Evolutionary conservation across 2,113 vertebrate species (phyloP), one percentile per base, ranked within the genome.

Genomic region (Platichthys stellatus): DNA sequence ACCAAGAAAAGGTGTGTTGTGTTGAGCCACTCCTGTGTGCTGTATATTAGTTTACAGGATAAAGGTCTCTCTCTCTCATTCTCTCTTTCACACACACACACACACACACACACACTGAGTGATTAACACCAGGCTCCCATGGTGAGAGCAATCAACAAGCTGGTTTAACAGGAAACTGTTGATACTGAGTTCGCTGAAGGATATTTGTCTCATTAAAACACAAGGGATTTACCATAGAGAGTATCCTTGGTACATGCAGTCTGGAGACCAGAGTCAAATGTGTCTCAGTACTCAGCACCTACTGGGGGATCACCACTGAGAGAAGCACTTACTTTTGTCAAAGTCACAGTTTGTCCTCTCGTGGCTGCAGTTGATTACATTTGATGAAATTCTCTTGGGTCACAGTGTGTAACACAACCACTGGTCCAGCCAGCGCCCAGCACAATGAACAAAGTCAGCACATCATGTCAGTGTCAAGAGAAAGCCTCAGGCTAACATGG

Each of bases 71-170:
- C 11, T 47, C 12, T 47, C 45, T 17, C 12, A 4, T 14, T 47
- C 15, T 47, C 45, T 47, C 35, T 38, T 31, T 31, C 31, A 31
- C 38, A 40, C 38, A 40, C 38, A 17, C 45, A 47, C 14, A 47
- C 45, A 47, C 45, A 47, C 45, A 47, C 45, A 47, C 45, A 47
- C 12, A n/a, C 51, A 53, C 53, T n/a, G 8, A 54, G 17, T 23
- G 26, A 72, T 74, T 12, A 66, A 62, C 81, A 83, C 77, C 62
- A 21, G 18, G 21, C 6, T 45, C 54, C 74, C 66, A 54, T 18
- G 4, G 18, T 21, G 35, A 65, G 60, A 57, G 51, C 15, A 47
- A 26, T 26, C 51, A 58, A 47, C 17, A 28, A 18, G 49, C 53
- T 68, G 54, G 17, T 58, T 0, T 51, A 61, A 57, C 15, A 9